Evolutionary conservation across 2,113 vertebrate species (phyloP), one percentile per base, ranked within the genome.

Genomic region (Pseudonaja textilis): DNA sequence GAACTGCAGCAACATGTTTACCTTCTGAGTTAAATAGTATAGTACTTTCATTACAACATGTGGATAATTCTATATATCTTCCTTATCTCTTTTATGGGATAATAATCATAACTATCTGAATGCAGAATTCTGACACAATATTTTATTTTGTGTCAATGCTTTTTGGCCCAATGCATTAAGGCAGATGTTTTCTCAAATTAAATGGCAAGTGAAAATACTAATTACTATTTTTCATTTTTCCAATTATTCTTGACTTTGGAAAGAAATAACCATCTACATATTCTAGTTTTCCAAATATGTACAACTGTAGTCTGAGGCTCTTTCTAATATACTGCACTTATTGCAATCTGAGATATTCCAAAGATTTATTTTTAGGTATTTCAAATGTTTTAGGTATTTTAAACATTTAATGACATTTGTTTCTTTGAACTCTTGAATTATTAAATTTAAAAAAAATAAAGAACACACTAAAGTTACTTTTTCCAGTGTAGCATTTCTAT

Each of bases 41-140:
- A 16, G 26, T 87, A 0, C 4, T 64, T 92, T 47, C 10, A 12
- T 89, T 90, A 91, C 93, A 93, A 4, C 29, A 91, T 92, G 93
- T 4, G 93, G 93, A 94, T 87, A 4, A 34, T 91, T 97, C 96
- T 93, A 93, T 92, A 97, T 97, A 47, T 92, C 74, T 96, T 95
- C 95, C 54, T 55, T 96, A 91, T 94, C 42, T 23, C 64, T 95
- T 4, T 64, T 42, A 20, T 92, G 74, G 85, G 87, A 94, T 86
- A 93, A 93, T 57, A 94, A 81, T 90, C 94, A 93, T 95, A 95
- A 94, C 94, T 95, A 90, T 95, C 91, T 94, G 93, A 89, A 90
- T 96, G 34, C 90, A 94, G 93, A 96, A 90, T 96, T 95, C 88
- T 96, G 95, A 94, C 92, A 97, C 86, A 94, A 54, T 59, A 88